phyloP scores from a whole-genome alignment of 2,113 vertebrate genomes.

The Otocyon megalotis region DNA sequence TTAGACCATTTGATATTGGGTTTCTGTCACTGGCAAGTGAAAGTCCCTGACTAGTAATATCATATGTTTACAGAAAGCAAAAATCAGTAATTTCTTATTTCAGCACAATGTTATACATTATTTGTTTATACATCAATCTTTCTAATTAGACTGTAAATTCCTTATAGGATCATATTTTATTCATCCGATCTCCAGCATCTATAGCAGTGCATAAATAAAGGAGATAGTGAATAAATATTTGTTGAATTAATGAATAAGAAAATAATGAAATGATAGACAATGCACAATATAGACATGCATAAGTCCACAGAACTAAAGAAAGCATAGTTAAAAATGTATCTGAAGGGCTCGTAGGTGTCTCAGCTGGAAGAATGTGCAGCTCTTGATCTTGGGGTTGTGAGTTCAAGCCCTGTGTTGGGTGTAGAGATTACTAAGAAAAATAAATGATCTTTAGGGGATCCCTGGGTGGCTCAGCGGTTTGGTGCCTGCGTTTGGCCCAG shows the following conservation, averaged over 20 bases:
- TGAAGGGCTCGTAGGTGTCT: background rate
- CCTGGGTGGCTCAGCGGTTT: background rate
- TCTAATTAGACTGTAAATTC: background rate
- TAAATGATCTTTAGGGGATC: background rate
- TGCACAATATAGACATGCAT: background rate
- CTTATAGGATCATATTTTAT: background rate
- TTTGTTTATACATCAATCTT: background rate
- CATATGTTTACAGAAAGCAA: background rate
- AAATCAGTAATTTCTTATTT: background rate
- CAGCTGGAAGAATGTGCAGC: background rate
- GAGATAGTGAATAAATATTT: background rate
- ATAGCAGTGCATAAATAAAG: background rate
- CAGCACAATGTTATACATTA: background rate
- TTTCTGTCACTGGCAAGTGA: conserved; percentile 30
- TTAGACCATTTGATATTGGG: background rate
- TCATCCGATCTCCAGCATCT: background rate
- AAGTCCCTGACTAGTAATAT: background rate
- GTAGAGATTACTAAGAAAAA: background rate
- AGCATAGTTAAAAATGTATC: background rate
- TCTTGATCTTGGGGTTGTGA: background rate
- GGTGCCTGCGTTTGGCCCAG: too few species aligned
- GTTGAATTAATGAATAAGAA: conserved; percentile 10
- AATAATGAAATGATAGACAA: background rate
- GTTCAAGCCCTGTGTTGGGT: background rate
- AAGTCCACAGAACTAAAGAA: background rate